Conservation (phyloP, 2,888 invertebrate species). For the Rhagonycha fulva region DNA sequence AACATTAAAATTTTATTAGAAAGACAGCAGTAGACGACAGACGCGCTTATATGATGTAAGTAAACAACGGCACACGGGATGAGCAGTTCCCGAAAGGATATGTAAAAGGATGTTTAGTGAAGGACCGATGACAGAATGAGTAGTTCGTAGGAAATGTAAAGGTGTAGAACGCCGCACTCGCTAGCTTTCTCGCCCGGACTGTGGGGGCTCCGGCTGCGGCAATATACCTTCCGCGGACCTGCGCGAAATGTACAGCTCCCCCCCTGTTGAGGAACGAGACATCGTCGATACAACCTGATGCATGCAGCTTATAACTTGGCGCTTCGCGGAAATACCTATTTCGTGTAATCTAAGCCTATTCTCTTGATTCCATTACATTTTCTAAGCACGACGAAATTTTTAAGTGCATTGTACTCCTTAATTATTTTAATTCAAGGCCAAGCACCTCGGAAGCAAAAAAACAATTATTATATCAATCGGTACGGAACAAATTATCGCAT, state of each 20-base stretch:
- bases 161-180: slow-evolving; percentile 63
- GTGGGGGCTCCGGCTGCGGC: slow-evolving; percentile 56
- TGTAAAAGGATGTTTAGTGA: slow-evolving; percentile 34
- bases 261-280: slow-evolving; percentile 32
- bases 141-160: slow-evolving; percentile 53
- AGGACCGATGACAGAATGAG: slow-evolving; percentile 50
- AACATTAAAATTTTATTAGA: slow-evolving; percentile 23
- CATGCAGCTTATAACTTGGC: slow-evolving; percentile 44
- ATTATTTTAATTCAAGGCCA: slow-evolving; percentile 29
- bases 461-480: background rate
- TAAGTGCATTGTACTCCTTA: slow-evolving; percentile 34
- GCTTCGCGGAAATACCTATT: slow-evolving; percentile 34
- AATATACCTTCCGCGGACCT: slow-evolving; percentile 37
- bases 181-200: slow-evolving; percentile 62
- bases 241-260: slow-evolving; percentile 31
- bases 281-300: slow-evolving; percentile 54
- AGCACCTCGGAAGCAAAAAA: slow-evolving; percentile 29
- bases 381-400: slow-evolving; percentile 29
- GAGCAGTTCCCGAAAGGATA: slow-evolving; percentile 32
- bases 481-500: background rate
- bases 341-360: slow-evolving; percentile 38
- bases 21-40: slow-evolving; percentile 36
- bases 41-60: slow-evolving; percentile 28
- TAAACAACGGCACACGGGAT: slow-evolving; percentile 30
- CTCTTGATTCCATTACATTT: slow-evolving; percentile 35